phyloP scores from a whole-genome alignment of 2,888 invertebrate species.

The Apoda limacodes region DNA sequence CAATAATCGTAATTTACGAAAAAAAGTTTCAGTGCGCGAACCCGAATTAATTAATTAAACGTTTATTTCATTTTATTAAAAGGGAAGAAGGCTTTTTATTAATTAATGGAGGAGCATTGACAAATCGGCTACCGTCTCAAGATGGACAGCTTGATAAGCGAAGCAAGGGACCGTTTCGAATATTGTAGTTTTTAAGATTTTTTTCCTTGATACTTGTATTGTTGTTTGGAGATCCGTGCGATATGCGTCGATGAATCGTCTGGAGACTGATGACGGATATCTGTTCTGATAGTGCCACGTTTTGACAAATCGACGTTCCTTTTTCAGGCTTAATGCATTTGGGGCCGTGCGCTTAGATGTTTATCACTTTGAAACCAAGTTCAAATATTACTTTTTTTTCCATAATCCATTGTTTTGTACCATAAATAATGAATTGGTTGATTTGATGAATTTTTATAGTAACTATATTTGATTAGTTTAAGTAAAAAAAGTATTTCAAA shows the following conservation, averaged over 20 bases:
- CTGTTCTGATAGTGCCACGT: constrained; percentile 50
- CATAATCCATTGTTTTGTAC: no score
- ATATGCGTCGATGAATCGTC: constrained; percentile 54
- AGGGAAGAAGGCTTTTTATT: constrained; percentile 48
- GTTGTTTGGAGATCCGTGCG: constrained; percentile 43
- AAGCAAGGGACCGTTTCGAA: constrained; percentile 15
- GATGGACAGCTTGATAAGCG: constrained; percentile 56
- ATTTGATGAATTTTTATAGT: no score
- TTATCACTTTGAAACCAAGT: no score
- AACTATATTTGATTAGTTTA: no score
- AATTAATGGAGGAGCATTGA: constrained; percentile 63
- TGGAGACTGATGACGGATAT: constrained; percentile 57
- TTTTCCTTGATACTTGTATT: constrained; percentile 29
- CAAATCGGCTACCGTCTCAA: constrained; percentile 60
- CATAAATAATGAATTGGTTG: no score
- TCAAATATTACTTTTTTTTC: no score
- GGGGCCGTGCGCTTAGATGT: constrained; percentile 26
- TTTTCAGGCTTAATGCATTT: constrained; percentile 46
- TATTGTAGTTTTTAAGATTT: constrained; percentile 24
- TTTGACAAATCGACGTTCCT: constrained; percentile 63
- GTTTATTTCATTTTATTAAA: constrained; percentile 38
- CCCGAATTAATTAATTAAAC: constrained; percentile 53
- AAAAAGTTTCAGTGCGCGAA: constrained; percentile 21
- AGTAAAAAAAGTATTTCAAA: no score
- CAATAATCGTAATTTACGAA: constrained; percentile 52